Evolutionary conservation across 2,888 invertebrate genomes (phyloP).

Genomic region (Sicus ferrugineus): DNA sequence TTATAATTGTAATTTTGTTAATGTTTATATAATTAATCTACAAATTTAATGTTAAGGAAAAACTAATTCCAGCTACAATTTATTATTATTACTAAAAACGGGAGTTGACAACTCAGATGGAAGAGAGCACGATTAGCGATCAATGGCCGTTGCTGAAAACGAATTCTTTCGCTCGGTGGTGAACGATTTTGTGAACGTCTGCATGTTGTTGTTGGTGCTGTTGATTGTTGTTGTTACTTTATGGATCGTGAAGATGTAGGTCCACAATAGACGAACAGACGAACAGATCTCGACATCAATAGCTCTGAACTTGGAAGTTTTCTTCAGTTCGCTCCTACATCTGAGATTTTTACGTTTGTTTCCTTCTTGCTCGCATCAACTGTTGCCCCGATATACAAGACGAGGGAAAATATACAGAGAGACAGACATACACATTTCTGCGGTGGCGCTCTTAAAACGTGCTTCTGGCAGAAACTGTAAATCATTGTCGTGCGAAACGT

Average conservation of each 20-base stretch:
- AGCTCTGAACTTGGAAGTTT: constrained; percentile 11
- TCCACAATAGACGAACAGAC: neutral
- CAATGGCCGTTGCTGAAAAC: too few relatives aligned
- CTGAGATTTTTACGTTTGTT: neutral
- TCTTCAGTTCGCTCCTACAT: constrained; percentile 19
- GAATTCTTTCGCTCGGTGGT: neutral
- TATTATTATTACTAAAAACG: too few relatives aligned
- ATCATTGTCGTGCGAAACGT: constrained; percentile 63
- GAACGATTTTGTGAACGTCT: constrained; percentile 9
- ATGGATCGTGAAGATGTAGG: neutral
- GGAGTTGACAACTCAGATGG: too few relatives aligned
- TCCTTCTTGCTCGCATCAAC: too few relatives aligned
- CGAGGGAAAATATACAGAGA: too few relatives aligned
- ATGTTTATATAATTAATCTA: too few relatives aligned
- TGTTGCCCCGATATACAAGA: too few relatives aligned
- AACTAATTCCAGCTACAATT: too few relatives aligned
- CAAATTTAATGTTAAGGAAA: too few relatives aligned
- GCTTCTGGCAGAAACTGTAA: constrained; percentile 61
- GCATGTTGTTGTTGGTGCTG: neutral
- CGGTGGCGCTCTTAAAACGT: constrained; percentile 58
- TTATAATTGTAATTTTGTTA: too few relatives aligned
- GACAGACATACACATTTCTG: neutral
- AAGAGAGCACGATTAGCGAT: too few relatives aligned
- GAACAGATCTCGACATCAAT: neutral
- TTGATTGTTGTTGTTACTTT: constrained; percentile 14